These are phyloP conservation scores for Drosophila punjabiensis DNA, from an alignment of 1,140 invertebrate genomes.

Conservation along the genomic window DNA sequence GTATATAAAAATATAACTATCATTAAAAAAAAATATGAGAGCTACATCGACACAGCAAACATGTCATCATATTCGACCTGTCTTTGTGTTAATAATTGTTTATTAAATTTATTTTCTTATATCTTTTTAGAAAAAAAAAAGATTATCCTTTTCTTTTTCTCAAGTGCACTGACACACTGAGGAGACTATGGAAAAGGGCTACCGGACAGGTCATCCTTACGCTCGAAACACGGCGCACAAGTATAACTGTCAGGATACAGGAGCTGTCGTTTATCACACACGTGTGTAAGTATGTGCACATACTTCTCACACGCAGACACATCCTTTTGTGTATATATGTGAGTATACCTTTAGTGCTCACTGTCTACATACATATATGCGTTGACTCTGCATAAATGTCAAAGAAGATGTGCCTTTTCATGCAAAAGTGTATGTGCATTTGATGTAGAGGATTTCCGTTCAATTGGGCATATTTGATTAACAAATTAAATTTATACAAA, in stretches of 20 bases:
- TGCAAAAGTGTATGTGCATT: conserved; percentile 6
- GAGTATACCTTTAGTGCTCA: conserved; percentile 29
- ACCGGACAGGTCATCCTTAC: conserved; percentile 37
- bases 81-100: no score
- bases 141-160: background rate
- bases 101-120: background rate
- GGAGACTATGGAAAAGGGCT: conserved; percentile 5
- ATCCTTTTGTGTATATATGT: background rate
- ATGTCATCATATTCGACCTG: background rate
- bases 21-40: no score
- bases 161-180: conserved; percentile 11
- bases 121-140: background rate
- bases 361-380: conserved; percentile 31
- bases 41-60: no score
- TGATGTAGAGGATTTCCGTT: conserved; percentile 31
- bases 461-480: conserved; percentile 45
- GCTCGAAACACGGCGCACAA: conserved; percentile 48
- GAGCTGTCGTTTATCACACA: conserved; percentile 61
- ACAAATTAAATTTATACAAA: conserved; percentile 29
- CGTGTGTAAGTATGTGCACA: conserved; percentile 4
- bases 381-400: conserved; percentile 58
- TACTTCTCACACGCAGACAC: conserved; percentile 9
- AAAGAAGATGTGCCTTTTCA: conserved; percentile 20
- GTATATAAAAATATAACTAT: no score
- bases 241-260: conserved; percentile 58